Conservation (phyloP, 2,797 vertebrate species). For the Myiotriccus ornatus region DNA sequence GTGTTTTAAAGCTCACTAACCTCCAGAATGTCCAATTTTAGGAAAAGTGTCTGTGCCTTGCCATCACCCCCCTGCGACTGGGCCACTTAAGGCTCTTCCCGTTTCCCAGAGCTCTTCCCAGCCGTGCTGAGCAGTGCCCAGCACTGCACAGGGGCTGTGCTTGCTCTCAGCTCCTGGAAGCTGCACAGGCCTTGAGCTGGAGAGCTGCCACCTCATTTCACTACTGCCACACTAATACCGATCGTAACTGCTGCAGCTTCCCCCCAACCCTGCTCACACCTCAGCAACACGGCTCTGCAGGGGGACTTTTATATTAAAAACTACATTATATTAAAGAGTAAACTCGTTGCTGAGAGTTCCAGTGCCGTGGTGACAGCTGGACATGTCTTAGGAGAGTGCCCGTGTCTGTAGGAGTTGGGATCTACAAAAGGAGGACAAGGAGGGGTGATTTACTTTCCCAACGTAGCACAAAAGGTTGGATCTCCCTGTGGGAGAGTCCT, state of each 20-base stretch:
- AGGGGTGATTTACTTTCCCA: neutral
- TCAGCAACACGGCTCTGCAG: neutral
- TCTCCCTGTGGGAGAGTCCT: neutral
- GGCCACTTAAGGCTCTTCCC: neutral
- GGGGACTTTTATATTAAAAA: neutral
- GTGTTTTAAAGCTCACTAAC: neutral
- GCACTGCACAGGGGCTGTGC: neutral
- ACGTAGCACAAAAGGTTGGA: neutral
- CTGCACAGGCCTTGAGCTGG: neutral
- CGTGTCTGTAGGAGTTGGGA: fast-evolving
- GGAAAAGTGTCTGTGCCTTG: fast-evolving
- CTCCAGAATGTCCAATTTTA: neutral
- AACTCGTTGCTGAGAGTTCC: neutral
- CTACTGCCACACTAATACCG: neutral
- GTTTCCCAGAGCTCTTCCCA: neutral
- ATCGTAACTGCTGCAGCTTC: neutral
- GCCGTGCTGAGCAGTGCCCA: neutral
- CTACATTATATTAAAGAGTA: neutral
- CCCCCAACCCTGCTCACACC: neutral
- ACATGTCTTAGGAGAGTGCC: fast-evolving
- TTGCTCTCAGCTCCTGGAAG: neutral
- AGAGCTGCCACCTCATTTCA: conserved; percentile 28
- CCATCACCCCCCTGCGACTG: fast-evolving
- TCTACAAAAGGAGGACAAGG: neutral
- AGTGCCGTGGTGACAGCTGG: neutral